Conservation (phyloP, 2,797 vertebrate genomes). For the Rousettus madagascariensis region DNA sequence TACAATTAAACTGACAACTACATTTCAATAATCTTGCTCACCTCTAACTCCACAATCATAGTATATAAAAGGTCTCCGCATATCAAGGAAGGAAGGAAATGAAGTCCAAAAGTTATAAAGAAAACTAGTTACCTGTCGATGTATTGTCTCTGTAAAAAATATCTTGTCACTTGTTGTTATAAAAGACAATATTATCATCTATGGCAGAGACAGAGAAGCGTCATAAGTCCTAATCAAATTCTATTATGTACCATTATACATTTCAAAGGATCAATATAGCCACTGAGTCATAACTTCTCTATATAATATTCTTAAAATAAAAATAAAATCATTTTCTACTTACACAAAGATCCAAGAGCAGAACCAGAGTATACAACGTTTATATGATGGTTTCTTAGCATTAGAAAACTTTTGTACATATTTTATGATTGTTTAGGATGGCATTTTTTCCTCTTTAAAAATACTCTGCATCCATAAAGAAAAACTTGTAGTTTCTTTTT, state of each 20-base stretch:
- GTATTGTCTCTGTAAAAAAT: not conserved
- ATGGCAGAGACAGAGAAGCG: not conserved
- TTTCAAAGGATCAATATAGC: not conserved
- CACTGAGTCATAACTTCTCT: not conserved
- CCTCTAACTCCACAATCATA: not conserved
- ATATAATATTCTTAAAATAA: not conserved
- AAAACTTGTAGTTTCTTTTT: not conserved
- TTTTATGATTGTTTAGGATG: not conserved
- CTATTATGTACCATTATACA: not conserved
- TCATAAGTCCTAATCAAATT: not conserved
- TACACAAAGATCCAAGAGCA: not conserved
- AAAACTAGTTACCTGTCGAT: conserved; percentile 2
- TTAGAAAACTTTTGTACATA: not conserved
- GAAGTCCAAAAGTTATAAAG: not conserved
- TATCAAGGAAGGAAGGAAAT: not conserved
- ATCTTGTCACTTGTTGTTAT: not conserved
- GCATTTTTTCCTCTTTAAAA: not conserved
- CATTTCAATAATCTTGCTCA: not conserved
- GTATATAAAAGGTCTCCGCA: not conserved
- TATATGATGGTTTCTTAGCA: not conserved
- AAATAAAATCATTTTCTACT: not conserved
- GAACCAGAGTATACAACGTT: not conserved
- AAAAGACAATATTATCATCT: not conserved
- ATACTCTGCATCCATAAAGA: not conserved
- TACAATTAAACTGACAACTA: not conserved